phyloP scores from a whole-genome alignment of 2,113 vertebrate genomes.

The Prolemur simus region DNA sequence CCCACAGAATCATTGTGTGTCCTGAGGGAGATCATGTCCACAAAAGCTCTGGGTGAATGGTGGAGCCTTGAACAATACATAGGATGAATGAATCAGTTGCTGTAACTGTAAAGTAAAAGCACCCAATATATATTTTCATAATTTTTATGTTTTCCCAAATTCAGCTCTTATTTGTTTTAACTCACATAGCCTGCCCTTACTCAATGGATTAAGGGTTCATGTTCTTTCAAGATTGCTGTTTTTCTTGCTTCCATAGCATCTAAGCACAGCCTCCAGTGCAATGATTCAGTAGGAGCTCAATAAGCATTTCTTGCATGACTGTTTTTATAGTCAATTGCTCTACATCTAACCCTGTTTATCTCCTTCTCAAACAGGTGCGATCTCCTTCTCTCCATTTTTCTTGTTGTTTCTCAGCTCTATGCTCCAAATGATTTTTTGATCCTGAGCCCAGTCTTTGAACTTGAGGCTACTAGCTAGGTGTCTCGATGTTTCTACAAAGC shows the following conservation, averaged over 20 bases:
- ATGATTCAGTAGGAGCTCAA: background rate
- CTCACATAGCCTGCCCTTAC: background rate
- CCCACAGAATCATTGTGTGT: background rate
- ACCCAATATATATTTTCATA: background rate
- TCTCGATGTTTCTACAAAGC: background rate
- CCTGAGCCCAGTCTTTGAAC: background rate
- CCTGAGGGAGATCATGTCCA: background rate
- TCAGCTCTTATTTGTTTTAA: background rate
- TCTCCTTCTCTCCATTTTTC: background rate
- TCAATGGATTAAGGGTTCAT: constrained; percentile 1
- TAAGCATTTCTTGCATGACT: background rate
- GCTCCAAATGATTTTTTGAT: background rate
- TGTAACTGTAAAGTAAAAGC: background rate
- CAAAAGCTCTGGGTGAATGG: background rate
- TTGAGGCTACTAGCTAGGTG: background rate
- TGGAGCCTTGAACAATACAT: background rate
- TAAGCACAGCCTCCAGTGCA: background rate
- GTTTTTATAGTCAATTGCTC: background rate
- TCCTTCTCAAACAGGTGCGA: background rate
- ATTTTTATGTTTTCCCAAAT: constrained; percentile 30
- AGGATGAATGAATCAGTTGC: background rate
- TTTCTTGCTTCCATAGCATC: background rate
- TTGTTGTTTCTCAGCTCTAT: background rate
- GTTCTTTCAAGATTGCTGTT: background rate
- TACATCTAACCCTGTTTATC: background rate